Evolutionary conservation across 2,113 vertebrate species (phyloP), one percentile per base, ranked within the genome.

Genomic region (Perca fluviatilis): DNA sequence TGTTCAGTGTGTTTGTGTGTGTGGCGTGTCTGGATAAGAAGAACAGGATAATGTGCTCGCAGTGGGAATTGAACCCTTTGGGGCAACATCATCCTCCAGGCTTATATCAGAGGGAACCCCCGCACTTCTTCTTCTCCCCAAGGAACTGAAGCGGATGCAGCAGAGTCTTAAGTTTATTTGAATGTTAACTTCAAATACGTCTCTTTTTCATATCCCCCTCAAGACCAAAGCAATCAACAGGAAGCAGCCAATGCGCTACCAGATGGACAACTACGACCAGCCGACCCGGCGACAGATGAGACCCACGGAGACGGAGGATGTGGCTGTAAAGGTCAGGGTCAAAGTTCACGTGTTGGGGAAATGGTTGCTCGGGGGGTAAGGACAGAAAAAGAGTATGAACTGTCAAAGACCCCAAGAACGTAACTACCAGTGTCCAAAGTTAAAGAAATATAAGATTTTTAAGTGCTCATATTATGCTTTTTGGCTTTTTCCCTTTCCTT

Each of bases 211-310:
- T 47, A 4, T 79, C 61, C 18, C 62, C 72, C 94, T 57, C 79
- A 94, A 98, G 94, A 95, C 97, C 3, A 98, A 98, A 94, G 96
- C 97, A 63, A 95, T 99, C 91, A 99, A 99, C 95, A 97, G 98
- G 94, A 98, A 98, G 86, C 96, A 97, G 88, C 98, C 97, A 2
- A 89, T 97, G 54, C 95, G 97, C 73, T 97, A 96, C 89, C 97
- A 98, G 86, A 95, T 99, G 88, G 98, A 99, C 87, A 95, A 93
- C 93, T 98, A 97, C 1, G 97, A 99, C 64, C 97, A 97, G 82
- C 93, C 97, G 5, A 83, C 93, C 33, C 94, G 96, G 79, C 96
- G 96, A 5, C 95, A 92, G 23, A 90, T 95, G 33, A 96, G 95
- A 63, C 95, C 97, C 0, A 47, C 91, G 1, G 97, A 99, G 88